Percentiles rank a stretch among this genome's conserved stretches.
Evolutionary conservation across 2,888 invertebrate species (phyloP).

Genomic region (Eupithecia subfuscata): DNA sequence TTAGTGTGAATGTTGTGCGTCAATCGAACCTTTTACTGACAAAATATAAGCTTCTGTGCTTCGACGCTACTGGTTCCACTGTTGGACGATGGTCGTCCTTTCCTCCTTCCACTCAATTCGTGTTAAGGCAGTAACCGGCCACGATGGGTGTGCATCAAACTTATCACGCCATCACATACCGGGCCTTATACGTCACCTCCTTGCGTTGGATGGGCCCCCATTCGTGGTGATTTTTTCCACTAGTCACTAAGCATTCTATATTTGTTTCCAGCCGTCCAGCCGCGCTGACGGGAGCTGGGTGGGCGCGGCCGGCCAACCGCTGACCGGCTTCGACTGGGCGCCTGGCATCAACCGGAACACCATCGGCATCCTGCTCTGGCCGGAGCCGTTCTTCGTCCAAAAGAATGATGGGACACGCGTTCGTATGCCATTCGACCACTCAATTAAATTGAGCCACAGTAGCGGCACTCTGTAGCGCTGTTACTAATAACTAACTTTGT

Average conservation of each 20-base stretch:
- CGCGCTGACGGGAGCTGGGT: slow-evolving; percentile 77
- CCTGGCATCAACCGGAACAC: slow-evolving; percentile 96
- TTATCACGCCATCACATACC: not conserved
- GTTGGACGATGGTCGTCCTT: too few species aligned
- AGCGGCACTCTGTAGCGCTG: not conserved
- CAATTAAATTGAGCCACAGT: not conserved
- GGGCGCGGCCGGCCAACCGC: slow-evolving; percentile 88
- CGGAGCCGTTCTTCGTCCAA: slow-evolving; percentile 90
- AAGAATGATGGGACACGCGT: slow-evolving; percentile 6
- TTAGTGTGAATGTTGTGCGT: not conserved
- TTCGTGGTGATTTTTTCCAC: not conserved
- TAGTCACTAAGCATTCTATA: not conserved
- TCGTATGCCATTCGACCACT: not conserved
- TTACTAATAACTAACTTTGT: not conserved
- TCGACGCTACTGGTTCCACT: too few species aligned
- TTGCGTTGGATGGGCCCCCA: not conserved
- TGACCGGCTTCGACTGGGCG: slow-evolving; percentile 96
- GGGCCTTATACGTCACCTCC: not conserved
- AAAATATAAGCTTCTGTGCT: not conserved
- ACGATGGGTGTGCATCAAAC: not conserved
- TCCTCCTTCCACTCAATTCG: not conserved
- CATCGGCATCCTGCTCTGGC: slow-evolving; percentile 97
- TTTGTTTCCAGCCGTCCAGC: slow-evolving; percentile 42
- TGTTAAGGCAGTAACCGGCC: not conserved
- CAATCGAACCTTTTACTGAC: not conserved